Base-by-base conservation (phyloP, 2,113 vertebrate species). In the Xiphophorus couchianus region DNA sequence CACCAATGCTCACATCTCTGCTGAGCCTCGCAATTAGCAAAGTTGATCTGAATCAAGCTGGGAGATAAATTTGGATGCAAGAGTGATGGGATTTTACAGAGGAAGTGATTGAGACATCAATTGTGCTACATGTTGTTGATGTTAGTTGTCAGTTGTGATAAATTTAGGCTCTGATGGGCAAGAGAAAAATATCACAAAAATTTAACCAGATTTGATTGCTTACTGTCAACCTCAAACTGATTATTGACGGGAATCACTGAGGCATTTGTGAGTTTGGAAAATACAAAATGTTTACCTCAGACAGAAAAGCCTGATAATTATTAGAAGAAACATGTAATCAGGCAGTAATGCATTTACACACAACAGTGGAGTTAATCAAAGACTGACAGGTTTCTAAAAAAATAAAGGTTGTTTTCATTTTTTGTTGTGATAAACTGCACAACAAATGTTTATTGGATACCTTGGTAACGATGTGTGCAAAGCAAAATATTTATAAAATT, bases 1-100 rank as follows among this genome's bases (percentile, higher is more conserved):
- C 66, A 69, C 42, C 64, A 61, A 77, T 80, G 22, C 76, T 81
- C 81, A 73, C 69, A 68, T 79, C 80, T 69, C 62, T 11, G 63
- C 81, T 62, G 67, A 71, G 73, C 35, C 58, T 3, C 19, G 44
- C 79, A 67, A 82, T 83, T 73, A 79, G 15, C 37, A 68, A 69
- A 75, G 31, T 27, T 73, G 30, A 27, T 77, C 3, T 63, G 39
- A 76, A 80, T 48, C 62, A 69, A 27, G 65, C 58, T 35, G 67
- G 62, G 74, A 77, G 44, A 75, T 37, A 65, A 29, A 80, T 39
- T 75, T 64, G 1, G 9, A 60, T 22, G 19, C 51, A 64, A 74
- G 61, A 3, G 27, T 4, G 25, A 31, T 13, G 27, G 14, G 27
- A 27, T 37, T 35, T 66, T 9, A 28, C 9, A 62, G 19, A 62